These are phyloP conservation scores for Drosophila lutescens DNA, from an alignment of 2,888 invertebrate species.

Conservation along the genomic window DNA sequence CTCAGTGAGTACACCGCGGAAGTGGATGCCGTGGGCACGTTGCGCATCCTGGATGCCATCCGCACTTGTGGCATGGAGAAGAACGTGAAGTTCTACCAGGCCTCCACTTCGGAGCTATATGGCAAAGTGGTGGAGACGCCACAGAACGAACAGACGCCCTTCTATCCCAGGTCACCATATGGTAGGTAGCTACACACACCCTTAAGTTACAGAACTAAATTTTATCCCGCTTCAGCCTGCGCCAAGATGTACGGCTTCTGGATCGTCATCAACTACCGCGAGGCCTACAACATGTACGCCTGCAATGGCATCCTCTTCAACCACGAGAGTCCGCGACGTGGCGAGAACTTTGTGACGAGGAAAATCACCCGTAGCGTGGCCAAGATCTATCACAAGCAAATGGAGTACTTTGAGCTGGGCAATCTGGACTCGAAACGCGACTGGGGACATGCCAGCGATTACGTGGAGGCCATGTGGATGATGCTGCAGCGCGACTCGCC, in stretches of 20 bases:
- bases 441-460: conserved; percentile 99
- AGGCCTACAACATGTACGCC: conserved; percentile 97
- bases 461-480: conserved; percentile 99
- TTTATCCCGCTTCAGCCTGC: conserved; percentile 88
- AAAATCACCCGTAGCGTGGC: conserved; percentile 99
- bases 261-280: conserved; percentile 97
- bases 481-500: conserved; percentile 97
- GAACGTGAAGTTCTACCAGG: conserved; percentile 95
- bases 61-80: conserved; percentile 93
- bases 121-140: conserved; percentile 97
- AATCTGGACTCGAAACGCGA: conserved; percentile 98
- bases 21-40: conserved; percentile 97
- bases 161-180: conserved; percentile 98
- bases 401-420: conserved; percentile 94
- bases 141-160: conserved; percentile 97
- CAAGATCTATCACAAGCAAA: conserved; percentile 95
- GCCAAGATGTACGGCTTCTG: conserved; percentile 98
- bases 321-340: conserved; percentile 97
- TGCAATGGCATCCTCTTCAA: conserved; percentile 98
- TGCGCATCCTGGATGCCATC: conserved; percentile 95
- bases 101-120: conserved; percentile 97
- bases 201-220: not conserved
- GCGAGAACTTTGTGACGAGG: conserved; percentile 99
- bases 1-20: conserved; percentile 99
- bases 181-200: conserved; percentile 86